Evolutionary conservation across 64 coral and sea anemone species (phyloP).

Genomic region (Catalaphyllia jardinei): DNA sequence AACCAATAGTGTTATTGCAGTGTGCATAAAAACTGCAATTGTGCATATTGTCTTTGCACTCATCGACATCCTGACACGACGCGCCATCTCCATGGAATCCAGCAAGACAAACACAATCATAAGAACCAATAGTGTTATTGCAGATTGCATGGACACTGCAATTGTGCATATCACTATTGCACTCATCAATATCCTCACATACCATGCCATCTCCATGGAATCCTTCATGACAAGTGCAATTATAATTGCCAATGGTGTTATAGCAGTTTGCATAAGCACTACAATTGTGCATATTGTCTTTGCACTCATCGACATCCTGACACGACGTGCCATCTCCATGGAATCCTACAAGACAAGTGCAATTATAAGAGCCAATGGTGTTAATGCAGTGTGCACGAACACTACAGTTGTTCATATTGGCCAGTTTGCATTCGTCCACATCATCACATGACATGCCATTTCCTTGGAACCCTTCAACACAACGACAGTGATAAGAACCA

Average conservation of each 20-base stretch:
- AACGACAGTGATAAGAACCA: background rate
- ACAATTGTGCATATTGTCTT: slow-evolving; percentile 16
- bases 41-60: background rate
- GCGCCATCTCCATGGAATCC: background rate
- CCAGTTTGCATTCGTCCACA: background rate
- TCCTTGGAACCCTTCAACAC: slow-evolving; percentile 7
- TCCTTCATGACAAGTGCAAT: background rate
- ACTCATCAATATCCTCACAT: no score
- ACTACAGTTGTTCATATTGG: background rate
- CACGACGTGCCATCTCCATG: slow-evolving; percentile 11
- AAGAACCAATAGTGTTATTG: background rate
- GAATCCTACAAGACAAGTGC: background rate
- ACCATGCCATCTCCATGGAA: background rate
- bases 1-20: background rate
- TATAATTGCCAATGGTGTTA: background rate
- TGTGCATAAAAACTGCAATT: background rate
- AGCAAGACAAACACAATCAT: background rate
- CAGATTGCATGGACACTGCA: background rate
- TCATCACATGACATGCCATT: background rate
- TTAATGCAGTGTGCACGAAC: background rate
- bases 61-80: background rate
- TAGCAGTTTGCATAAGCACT: background rate
- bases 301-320: background rate
- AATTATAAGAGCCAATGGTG: background rate
- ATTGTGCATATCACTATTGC: background rate